phyloP scores from a whole-genome alignment of 2,797 vertebrate species.

The Phoeniculus purpureus region DNA sequence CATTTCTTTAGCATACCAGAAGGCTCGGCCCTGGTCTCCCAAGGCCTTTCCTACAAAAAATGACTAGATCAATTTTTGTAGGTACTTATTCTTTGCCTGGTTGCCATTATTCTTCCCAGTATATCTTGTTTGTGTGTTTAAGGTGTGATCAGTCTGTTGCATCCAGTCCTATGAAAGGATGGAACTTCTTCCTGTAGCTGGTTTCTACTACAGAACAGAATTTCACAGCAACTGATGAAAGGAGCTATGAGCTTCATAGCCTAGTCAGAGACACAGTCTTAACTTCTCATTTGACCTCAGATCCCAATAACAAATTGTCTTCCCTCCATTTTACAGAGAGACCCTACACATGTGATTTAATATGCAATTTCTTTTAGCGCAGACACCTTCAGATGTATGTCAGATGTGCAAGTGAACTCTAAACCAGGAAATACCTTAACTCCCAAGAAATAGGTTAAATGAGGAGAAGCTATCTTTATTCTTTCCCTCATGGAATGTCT shows the following conservation, averaged over 20 bases:
- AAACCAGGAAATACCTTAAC: neutral
- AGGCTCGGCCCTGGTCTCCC: no score
- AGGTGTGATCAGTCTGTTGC: neutral
- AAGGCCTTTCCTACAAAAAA: no score
- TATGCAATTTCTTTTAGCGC: neutral
- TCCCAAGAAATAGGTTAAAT: neutral
- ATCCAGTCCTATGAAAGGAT: neutral
- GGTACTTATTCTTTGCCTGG: neutral
- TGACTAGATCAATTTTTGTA: neutral
- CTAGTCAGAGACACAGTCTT: neutral
- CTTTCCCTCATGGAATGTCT: neutral
- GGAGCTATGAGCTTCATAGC: neutral
- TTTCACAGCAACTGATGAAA: neutral
- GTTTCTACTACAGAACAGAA: neutral
- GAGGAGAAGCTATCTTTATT: neutral
- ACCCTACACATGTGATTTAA: rapidly evolving
- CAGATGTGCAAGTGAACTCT: neutral
- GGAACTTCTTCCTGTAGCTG: neutral
- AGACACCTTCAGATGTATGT: neutral
- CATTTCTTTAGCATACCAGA: no score
- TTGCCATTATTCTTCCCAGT: neutral
- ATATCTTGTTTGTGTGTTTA: neutral
- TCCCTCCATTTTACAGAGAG: neutral
- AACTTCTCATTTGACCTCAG: neutral
- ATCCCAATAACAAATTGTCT: neutral